Base-by-base conservation (phyloP, 1,140 invertebrate species). In the Oryctes rhinoceros region DNA sequence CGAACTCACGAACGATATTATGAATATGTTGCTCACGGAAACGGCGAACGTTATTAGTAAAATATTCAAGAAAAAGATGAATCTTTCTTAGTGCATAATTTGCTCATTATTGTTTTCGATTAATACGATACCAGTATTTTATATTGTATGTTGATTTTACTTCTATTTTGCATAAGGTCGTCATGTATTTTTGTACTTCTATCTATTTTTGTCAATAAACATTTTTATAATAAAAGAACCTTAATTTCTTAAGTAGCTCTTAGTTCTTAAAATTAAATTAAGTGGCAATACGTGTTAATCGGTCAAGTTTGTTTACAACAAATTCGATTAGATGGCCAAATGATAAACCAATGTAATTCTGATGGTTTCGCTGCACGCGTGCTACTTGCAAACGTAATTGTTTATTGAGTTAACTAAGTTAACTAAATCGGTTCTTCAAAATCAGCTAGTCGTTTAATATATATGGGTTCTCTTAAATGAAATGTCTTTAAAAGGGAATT, bases 1-100 rank as follows among this genome's bases (percentile, higher is more conserved):
- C 84, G 90, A 92, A 81, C 86, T 94, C 6, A 91, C 92, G 0
- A 89, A 91, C 79, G 89, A 90, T 65, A 91, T 94, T 83, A 87
- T 94, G 65, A 90, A 93, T 79, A 88, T 89, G 37, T 86, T 94
- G 20, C 81, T 94, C 10, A 86, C 88, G 49, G 93, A 94, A 83
- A 93, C 93, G 18, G 89, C 89, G 59, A 74, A 81, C 59, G 81
- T 83, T 80, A 81, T 83, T 48, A 80, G 67, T 35, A 80, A 81
- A 67, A 84, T 83, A 49, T 81, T 83, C 39, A 62, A 30, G 13
- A 78, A 62, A 47, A 78, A 79, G 37, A 76, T 20, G 75, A 78
- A 49, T 59, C 6, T 59, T 20, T 59, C 47, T 59, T 59, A 78
- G 39, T 47, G 15, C n/a, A 59, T 35, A 53, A 78, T 59, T 62